Conservation (phyloP, 2,888 invertebrate genomes). For the Epirrhoe alternata region DNA sequence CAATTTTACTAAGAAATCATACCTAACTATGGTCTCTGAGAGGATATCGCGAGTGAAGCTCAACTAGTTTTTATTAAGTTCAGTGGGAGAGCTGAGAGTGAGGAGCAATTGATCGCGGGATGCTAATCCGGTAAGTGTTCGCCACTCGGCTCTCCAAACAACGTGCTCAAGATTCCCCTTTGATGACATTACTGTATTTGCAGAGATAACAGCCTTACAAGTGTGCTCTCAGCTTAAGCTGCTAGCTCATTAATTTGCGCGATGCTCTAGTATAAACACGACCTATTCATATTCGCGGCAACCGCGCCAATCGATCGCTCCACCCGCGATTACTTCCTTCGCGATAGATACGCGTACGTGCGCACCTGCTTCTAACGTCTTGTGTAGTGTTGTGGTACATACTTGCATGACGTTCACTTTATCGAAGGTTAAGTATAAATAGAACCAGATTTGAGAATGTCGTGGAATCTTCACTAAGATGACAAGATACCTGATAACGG, state of each 20-base stretch:
- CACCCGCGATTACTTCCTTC: conserved; percentile 6
- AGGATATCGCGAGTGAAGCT: background rate
- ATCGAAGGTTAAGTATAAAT: background rate
- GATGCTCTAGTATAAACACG: conserved; percentile 26
- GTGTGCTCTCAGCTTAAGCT: conserved; percentile 37
- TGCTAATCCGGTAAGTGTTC: conserved; percentile 37
- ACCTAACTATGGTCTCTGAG: background rate
- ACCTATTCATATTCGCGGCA: conserved; percentile 14
- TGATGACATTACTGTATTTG: conserved; percentile 41
- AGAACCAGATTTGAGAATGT: background rate
- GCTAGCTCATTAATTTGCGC: conserved; percentile 32
- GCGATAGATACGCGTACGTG: background rate
- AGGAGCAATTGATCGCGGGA: conserved; percentile 2
- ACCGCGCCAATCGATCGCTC: conserved; percentile 4
- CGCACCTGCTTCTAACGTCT: background rate
- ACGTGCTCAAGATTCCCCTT: conserved; percentile 33
- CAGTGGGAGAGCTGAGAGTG: background rate
- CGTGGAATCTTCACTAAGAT: background rate
- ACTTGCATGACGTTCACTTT: background rate
- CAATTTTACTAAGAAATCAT: background rate
- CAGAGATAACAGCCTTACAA: conserved; percentile 33
- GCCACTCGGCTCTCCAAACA: conserved; percentile 33
- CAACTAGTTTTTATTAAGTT: background rate
- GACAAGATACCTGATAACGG: background rate
- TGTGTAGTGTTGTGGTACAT: background rate